A percentile compares a stretch with the other conserved stretches of the same genome.
Conservation (phyloP, 1,140 invertebrate genomes). For the Scaptomyza hsui region DNA sequence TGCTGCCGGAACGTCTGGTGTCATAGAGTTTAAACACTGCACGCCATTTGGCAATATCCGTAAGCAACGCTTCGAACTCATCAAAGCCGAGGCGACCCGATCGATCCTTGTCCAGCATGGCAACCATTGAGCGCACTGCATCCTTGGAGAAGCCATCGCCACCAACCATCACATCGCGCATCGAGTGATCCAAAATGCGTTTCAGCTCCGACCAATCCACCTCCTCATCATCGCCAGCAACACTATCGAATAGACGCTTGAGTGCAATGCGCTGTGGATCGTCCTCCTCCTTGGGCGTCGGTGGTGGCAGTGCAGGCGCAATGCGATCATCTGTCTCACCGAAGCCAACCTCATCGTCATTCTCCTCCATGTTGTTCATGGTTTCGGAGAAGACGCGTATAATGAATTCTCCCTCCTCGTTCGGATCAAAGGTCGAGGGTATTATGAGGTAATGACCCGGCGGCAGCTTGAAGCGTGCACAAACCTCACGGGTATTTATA, state of each 20-base stretch:
- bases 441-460: constrained; percentile 98
- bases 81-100: constrained; percentile 97
- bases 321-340: constrained; percentile 88
- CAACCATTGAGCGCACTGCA: constrained; percentile 97
- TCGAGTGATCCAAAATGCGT: constrained; percentile 96
- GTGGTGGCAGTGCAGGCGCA: constrained; percentile 71
- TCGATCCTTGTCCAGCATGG: constrained; percentile 96
- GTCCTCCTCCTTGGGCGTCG: constrained; percentile 84
- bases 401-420: constrained; percentile 98
- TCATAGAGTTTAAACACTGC: constrained; percentile 95
- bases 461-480: constrained; percentile 91
- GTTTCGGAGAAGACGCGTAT: constrained; percentile 98
- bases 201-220: constrained; percentile 97
- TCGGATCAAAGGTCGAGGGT: constrained; percentile 98
- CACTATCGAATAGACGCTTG: constrained; percentile 91
- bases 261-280: constrained; percentile 87
- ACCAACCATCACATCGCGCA: constrained; percentile 87
- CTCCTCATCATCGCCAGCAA: constrained; percentile 96
- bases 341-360: constrained; percentile 92
- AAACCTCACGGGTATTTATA: constrained; percentile 97
- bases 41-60: constrained; percentile 95
- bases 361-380: constrained; percentile 93
- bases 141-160: constrained; percentile 94
- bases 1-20: constrained; percentile 90
- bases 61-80: constrained; percentile 95